Conservation (phyloP, 1,140 invertebrate genomes). For the Cydia amplana region DNA sequence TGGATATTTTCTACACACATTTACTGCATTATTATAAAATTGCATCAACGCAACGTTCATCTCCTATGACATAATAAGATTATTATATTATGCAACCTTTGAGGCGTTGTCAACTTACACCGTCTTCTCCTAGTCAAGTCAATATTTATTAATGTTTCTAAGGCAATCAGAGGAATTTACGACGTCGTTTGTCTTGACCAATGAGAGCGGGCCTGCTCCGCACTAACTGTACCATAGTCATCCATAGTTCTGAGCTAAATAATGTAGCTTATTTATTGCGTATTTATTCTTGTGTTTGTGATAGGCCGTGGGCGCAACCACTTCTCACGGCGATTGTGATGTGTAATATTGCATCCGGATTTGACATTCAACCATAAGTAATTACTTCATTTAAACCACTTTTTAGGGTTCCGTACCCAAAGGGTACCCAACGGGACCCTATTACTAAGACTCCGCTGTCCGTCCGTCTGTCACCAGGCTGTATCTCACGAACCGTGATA, state of each 20-base stretch:
- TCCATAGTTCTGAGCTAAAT: conserved; percentile 48
- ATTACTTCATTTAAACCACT: conserved; percentile 27
- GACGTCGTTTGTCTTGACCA: conserved; percentile 51
- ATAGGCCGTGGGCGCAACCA: conserved; percentile 51
- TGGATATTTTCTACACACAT: conserved; percentile 9
- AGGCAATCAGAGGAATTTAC: conserved; percentile 54
- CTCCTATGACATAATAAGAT: neutral
- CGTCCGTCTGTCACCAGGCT: no score
- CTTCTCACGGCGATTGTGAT: conserved; percentile 46
- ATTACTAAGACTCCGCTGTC: no score
- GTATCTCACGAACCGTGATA: no score
- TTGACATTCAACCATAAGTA: conserved; percentile 12
- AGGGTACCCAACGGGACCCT: no score
- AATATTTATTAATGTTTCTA: conserved; percentile 55
- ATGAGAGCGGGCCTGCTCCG: conserved; percentile 49
- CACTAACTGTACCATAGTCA: conserved; percentile 41
- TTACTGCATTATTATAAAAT: neutral
- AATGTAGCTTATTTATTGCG: conserved; percentile 62
- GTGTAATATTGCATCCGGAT: conserved; percentile 32
- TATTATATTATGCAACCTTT: neutral
- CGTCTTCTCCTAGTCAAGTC: conserved; percentile 44
- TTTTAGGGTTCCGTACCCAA: no score
- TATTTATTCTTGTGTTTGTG: conserved; percentile 57
- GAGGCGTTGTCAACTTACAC: conserved; percentile 23
- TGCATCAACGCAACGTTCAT: conserved; percentile 8